A percentile compares a stretch with the other conserved stretches of the same genome.
Conservation (phyloP, 2,113 vertebrate species). For the Cynocephalus volans region DNA sequence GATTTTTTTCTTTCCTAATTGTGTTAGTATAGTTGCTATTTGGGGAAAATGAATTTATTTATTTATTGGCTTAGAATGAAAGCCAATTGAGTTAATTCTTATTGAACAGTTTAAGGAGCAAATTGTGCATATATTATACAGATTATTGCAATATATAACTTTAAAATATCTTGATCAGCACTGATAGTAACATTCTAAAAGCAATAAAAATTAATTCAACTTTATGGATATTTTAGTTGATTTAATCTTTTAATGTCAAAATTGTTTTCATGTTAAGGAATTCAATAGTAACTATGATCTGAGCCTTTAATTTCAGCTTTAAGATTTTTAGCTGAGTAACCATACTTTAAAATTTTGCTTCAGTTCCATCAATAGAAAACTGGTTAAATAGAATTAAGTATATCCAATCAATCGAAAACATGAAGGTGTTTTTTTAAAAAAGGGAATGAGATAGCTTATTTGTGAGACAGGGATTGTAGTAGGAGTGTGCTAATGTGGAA, state of each 20-base stretch:
- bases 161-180: slow-evolving; percentile 15
- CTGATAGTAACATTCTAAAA: not conserved
- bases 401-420: slow-evolving; percentile 17
- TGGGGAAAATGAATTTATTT: not conserved
- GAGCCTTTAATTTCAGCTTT: slow-evolving; percentile 26
- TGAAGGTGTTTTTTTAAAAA: not conserved
- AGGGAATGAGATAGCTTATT: not conserved
- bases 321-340: not conserved
- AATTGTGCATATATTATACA: not conserved
- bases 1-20: slow-evolving; percentile 27
- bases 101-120: not conserved
- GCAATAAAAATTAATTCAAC: not conserved
- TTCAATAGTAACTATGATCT: not conserved
- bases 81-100: slow-evolving; percentile 20
- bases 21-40: not conserved
- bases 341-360: slow-evolving; percentile 46
- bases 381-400: slow-evolving; percentile 10
- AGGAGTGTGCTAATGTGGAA: not conserved
- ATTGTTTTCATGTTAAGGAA: slow-evolving; percentile 48
- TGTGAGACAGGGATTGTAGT: not conserved
- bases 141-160: not conserved
- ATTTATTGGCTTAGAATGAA: not conserved
- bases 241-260: slow-evolving; percentile 20
- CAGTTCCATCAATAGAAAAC: not conserved
- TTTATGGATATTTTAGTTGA: slow-evolving; percentile 29